Conservation (phyloP, 2,797 vertebrate genomes). For the Centroberyx gerrardi region DNA sequence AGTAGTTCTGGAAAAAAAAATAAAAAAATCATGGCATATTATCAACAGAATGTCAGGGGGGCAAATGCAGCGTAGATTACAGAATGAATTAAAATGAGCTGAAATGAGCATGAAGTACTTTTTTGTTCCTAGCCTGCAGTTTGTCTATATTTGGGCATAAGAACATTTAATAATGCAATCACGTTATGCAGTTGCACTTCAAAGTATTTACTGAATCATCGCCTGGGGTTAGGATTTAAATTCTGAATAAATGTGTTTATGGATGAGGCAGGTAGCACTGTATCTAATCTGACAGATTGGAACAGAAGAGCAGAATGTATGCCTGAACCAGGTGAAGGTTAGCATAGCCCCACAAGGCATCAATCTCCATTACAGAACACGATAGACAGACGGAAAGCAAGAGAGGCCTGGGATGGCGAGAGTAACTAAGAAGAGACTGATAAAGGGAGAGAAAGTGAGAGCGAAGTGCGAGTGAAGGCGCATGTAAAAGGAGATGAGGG, state of each 20-base stretch:
- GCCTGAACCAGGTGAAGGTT: slow-evolving; percentile 81
- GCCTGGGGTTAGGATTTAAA: slow-evolving; percentile 80
- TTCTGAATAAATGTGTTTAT: slow-evolving; percentile 83
- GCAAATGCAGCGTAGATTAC: slow-evolving; percentile 69
- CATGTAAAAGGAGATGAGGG: slow-evolving; percentile 75
- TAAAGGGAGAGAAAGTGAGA: slow-evolving; percentile 56
- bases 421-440: slow-evolving; percentile 74
- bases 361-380: slow-evolving; percentile 73
- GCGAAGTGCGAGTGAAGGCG: slow-evolving; percentile 72
- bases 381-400: slow-evolving; percentile 72
- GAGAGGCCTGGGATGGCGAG: slow-evolving; percentile 57
- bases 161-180: slow-evolving; percentile 80
- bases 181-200: slow-evolving; percentile 82
- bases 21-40: slow-evolving; percentile 63
- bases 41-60: slow-evolving; percentile 72
- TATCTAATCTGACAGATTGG: slow-evolving; percentile 82
- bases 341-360: slow-evolving; percentile 73
- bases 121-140: slow-evolving; percentile 81
- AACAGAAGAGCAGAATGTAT: slow-evolving; percentile 75
- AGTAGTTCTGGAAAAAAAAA: slow-evolving; percentile 57
- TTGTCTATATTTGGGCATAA: slow-evolving; percentile 80
- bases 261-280: slow-evolving; percentile 78
- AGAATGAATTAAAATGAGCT: slow-evolving; percentile 76
- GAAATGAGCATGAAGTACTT: slow-evolving; percentile 79
- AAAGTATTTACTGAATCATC: slow-evolving; percentile 83